Base-by-base conservation (phyloP, 2,797 vertebrate genomes). In the Rhinatrema bivittatum region DNA sequence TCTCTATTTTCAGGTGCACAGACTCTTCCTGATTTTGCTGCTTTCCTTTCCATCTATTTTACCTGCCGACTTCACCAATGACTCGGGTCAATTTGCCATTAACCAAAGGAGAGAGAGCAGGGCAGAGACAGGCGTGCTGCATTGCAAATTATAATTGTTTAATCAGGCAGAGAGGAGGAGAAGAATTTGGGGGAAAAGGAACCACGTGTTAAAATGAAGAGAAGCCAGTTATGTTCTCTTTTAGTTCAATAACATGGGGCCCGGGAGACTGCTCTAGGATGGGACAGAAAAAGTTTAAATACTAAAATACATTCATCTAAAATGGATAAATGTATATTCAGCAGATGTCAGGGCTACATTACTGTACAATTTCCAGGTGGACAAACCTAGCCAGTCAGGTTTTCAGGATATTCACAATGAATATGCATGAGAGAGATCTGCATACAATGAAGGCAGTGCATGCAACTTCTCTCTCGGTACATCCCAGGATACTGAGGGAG, bases 261-360 rank as follows among this genome's bases (percentile, higher is more conserved):
- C n/a, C n/a, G n/a, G 56, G 21, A 56, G 42, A 52, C 40, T 63
- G 52, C 32, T 61, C 47, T 19, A 52, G 49, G 35, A 42, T 45
- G 43, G 54, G 31, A 53, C 11, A 38, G 46, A 38, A 68, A 65
- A 61, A 21, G 20, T 50, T 46, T 42, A 31, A 61, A 58, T 44
- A 60, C 56, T 61, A 37, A 68, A 54, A n/a, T n/a, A n/a, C n/a
- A 42, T 10, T 28, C 46, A 42, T 11, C 25, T 37, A 48, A 50
- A 65, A 45, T 29, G 44, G 23, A 22, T 48, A 32, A 8, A 38
- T 1, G 19, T 49, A 60, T 45, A 40, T 30, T 49, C 39, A 38
- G 42, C 46, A 50, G 28, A 29, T 42, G 46, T 42, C 46, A 37
- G 22, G 46, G 35, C n/a, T n/a, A n/a, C n/a, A n/a, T n/a, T n/a